A percentile compares a stretch with the other conserved stretches of the same genome.
Conservation (phyloP, 2,888 invertebrate genomes). For the Lepidochrysops patricia region DNA sequence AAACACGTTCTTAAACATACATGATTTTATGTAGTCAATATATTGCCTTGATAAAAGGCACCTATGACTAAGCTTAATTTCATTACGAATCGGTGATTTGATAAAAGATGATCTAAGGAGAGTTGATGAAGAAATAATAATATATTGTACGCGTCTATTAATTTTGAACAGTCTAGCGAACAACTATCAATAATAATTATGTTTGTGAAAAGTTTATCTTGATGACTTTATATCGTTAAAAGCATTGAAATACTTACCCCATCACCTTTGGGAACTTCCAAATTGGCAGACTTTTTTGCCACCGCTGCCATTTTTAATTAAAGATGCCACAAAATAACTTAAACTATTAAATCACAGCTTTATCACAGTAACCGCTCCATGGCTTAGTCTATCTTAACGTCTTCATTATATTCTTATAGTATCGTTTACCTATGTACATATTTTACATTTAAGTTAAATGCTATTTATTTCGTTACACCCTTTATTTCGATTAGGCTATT, state of each 20-base stretch:
- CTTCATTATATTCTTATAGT: slow-evolving; percentile 14
- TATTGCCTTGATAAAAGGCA: too few species aligned
- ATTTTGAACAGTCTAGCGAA: background rate
- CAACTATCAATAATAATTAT: background rate
- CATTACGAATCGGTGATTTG: background rate
- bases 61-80: too few species aligned
- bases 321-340: slow-evolving; percentile 56
- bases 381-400: slow-evolving; percentile 8
- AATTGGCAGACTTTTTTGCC: slow-evolving; percentile 44
- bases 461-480: slow-evolving; percentile 39
- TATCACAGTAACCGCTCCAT: slow-evolving; percentile 37
- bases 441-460: slow-evolving; percentile 37
- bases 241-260: slow-evolving; percentile 47
- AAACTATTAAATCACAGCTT: slow-evolving; percentile 31
- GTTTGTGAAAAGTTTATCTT: slow-evolving; percentile 14
- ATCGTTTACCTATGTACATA: slow-evolving; percentile 11
- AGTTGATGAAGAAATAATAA: background rate
- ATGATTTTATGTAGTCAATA: too few species aligned
- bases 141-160: background rate
- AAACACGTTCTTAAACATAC: too few species aligned
- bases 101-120: background rate
- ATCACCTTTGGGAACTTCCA: slow-evolving; percentile 34
- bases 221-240: slow-evolving; percentile 16
- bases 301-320: slow-evolving; percentile 56
- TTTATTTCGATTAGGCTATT: slow-evolving; percentile 51